Evolutionary conservation across 2,113 vertebrate species (phyloP).

Genomic region (Bubo blakistoni): DNA sequence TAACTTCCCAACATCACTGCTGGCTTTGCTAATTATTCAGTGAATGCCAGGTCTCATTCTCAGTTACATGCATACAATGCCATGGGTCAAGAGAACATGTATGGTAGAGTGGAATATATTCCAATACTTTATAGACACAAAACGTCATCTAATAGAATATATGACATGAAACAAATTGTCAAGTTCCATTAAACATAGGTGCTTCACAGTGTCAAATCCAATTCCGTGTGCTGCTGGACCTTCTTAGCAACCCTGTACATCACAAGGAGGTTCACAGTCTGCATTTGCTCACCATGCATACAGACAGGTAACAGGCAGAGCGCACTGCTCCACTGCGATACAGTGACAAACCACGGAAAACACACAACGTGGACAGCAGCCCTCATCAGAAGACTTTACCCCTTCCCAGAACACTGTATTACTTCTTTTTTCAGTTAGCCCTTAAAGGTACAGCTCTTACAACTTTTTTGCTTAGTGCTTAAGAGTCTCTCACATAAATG

Average conservation of each 20-base stretch:
- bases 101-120: background rate
- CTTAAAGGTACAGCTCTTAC: background rate
- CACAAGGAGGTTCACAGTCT: background rate
- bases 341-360: background rate
- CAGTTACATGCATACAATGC: background rate
- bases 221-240: background rate
- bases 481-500: background rate
- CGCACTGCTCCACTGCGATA: fast-evolving
- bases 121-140: background rate
- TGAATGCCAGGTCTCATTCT: background rate
- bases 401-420: background rate
- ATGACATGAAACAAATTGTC: background rate
- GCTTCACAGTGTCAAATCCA: background rate
- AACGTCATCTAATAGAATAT: background rate
- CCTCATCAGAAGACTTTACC: background rate
- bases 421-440: background rate
- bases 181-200: background rate
- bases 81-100: fast-evolving
- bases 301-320: background rate
- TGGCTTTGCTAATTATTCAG: background rate
- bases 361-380: fast-evolving
- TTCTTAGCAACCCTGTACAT: background rate
- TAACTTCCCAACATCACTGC: background rate
- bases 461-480: background rate
- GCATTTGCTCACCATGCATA: background rate